A percentile compares a stretch with the other conserved stretches of the same genome.
These are phyloP conservation scores for Polypterus bichir DNA, from an alignment of 2,113 vertebrate species.

Conservation along the genomic window DNA sequence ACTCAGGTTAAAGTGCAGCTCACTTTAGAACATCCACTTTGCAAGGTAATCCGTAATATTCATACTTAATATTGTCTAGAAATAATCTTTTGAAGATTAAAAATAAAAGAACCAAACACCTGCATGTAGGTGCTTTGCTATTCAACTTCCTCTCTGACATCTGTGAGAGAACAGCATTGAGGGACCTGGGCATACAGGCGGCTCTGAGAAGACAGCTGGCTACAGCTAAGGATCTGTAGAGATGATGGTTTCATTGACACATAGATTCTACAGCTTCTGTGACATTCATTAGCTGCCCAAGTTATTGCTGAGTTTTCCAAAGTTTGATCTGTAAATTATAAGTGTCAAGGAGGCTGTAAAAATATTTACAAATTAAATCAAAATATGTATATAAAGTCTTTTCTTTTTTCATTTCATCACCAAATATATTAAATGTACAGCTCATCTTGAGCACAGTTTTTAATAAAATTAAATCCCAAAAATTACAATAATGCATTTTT, in stretches of 20 bases:
- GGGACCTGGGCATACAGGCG: neutral
- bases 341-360: conserved; percentile 86
- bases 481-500: conserved; percentile 91
- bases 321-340: conserved; percentile 92
- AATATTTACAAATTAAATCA: conserved; percentile 93
- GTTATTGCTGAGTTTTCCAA: conserved; percentile 94
- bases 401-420: conserved; percentile 63
- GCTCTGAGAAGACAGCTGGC: neutral
- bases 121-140: too few relatives aligned
- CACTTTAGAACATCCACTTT: conserved; percentile 6
- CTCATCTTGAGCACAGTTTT: conserved; percentile 70
- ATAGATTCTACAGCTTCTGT: conserved; percentile 94
- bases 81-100: too few relatives aligned
- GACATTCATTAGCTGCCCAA: conserved; percentile 99
- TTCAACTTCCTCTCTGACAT: conserved; percentile 8
- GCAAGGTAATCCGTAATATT: neutral
- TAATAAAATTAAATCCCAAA: conserved; percentile 96
- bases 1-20: conserved; percentile 31
- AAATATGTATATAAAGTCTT: conserved; percentile 82
- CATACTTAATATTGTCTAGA: too few relatives aligned
- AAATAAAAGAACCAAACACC: too few relatives aligned
- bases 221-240: conserved; percentile 28
- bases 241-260: conserved; percentile 45
- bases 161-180: conserved; percentile 7
- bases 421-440: conserved; percentile 99